phyloP scores from a whole-genome alignment of 2,113 vertebrate genomes.

The Clarias macrocephalus region DNA sequence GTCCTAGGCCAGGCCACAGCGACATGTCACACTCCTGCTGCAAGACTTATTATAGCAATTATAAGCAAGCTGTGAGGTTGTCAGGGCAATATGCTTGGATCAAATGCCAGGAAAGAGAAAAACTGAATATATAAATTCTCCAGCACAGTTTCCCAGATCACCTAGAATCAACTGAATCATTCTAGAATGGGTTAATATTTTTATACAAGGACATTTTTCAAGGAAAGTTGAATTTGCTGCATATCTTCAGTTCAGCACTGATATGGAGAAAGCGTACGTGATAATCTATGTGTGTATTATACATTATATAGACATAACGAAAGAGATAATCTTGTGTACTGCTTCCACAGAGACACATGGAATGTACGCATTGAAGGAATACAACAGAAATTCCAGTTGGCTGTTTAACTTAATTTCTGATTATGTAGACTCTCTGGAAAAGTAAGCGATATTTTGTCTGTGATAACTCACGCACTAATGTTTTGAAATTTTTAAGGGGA shows the following conservation, averaged over 20 bases:
- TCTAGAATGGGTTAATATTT: neutral
- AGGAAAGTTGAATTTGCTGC: neutral
- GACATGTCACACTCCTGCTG: constrained; percentile 69
- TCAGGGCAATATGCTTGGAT: constrained; percentile 19
- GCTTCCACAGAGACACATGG: neutral
- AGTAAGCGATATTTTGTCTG: neutral
- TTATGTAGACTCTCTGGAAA: neutral
- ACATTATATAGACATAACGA: neutral
- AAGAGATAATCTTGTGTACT: neutral
- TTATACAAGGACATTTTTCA: neutral
- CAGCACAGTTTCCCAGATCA: neutral
- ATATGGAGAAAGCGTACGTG: neutral
- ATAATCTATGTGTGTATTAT: neutral
- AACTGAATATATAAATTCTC: neutral
- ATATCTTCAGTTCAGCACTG: neutral
- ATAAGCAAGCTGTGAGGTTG: constrained; percentile 65
- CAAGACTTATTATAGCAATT: constrained; percentile 69
- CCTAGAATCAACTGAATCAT: neutral
- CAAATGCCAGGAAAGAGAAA: neutral
- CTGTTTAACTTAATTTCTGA: neutral
- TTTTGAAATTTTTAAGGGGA: neutral
- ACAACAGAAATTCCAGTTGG: neutral
- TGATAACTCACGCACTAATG: neutral
- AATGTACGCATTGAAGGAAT: neutral
- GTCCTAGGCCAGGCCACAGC: constrained; percentile 55